These are phyloP conservation scores for Telmatherina bonti DNA, from an alignment of 2,797 vertebrate species.

Conservation along the genomic window DNA sequence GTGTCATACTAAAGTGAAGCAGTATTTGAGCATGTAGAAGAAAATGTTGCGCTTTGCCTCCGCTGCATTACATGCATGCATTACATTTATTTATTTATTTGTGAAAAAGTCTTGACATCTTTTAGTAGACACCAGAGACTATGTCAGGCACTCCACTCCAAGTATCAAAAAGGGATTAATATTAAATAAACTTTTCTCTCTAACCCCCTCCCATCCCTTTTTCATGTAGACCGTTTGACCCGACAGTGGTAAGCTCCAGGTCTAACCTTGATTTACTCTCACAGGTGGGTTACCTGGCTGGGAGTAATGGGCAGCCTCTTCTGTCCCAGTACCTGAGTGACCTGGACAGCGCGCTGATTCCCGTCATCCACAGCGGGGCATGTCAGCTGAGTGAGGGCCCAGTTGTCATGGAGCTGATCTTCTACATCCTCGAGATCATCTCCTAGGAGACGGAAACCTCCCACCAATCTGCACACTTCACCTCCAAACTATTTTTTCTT, in stretches of 20 bases:
- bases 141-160: too few relatives aligned
- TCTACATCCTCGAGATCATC: slow-evolving; percentile 99
- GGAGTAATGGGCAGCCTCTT: slow-evolving; percentile 95
- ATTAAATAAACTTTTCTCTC: too few relatives aligned
- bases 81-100: too few relatives aligned
- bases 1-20: too few relatives aligned
- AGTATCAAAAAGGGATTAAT: too few relatives aligned
- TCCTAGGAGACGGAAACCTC: slow-evolving; percentile 80
- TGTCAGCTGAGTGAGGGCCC: slow-evolving; percentile 97
- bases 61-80: too few relatives aligned
- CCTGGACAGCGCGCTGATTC: slow-evolving; percentile 97
- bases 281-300: slow-evolving; percentile 97
- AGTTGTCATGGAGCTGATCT: slow-evolving; percentile 96
- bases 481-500: slow-evolving; percentile 6
- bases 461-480: neutral
- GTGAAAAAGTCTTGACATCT: too few relatives aligned
- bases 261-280: neutral
- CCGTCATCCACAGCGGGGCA: slow-evolving; percentile 95
- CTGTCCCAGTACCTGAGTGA: slow-evolving; percentile 96
- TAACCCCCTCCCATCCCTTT: too few relatives aligned
- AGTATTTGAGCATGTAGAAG: too few relatives aligned
- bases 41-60: too few relatives aligned
- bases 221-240: too few relatives aligned
- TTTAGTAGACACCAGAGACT: too few relatives aligned
- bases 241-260: neutral